phyloP scores from a whole-genome alignment of 2,797 vertebrate species.

The Rhinatrema bivittatum region DNA sequence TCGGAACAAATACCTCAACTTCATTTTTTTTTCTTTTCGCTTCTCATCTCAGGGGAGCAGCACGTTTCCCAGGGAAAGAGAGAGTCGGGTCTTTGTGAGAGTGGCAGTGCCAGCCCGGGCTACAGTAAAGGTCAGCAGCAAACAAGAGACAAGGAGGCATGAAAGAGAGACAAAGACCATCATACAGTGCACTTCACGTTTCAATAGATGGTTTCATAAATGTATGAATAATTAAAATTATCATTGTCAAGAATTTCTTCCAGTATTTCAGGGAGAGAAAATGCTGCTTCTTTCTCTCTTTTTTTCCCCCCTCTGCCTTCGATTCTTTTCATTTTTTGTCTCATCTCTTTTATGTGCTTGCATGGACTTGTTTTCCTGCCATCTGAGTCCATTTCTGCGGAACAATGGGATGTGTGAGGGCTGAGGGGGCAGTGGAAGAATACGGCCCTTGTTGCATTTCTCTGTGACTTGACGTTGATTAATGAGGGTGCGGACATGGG shows the following conservation, averaged over 20 bases:
- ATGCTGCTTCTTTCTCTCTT: conserved; percentile 61
- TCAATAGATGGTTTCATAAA: conserved; percentile 85
- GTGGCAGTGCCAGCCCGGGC: conserved; percentile 61
- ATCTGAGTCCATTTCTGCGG: conserved; percentile 77
- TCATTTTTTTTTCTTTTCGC: no score
- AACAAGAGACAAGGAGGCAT: conserved; percentile 75
- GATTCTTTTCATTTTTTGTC: conserved; percentile 75
- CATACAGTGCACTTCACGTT: conserved; percentile 71
- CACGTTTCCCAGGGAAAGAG: conserved; percentile 76
- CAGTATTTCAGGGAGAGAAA: conserved; percentile 66
- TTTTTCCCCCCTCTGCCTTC: conserved; percentile 46
- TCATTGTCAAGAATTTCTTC: conserved; percentile 72
- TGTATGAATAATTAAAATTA: conserved; percentile 89
- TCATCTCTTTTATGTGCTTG: conserved; percentile 86
- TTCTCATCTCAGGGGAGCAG: conserved; percentile 55
- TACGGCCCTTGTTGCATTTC: conserved; percentile 87
- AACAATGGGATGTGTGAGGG: conserved; percentile 91
- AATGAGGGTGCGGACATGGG: conserved; percentile 88
- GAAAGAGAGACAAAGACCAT: conserved; percentile 75
- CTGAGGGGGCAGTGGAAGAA: conserved; percentile 77
- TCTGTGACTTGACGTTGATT: conserved; percentile 91
- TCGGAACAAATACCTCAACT: conserved; percentile 67
- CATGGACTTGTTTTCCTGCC: conserved; percentile 70
- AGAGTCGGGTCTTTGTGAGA: conserved; percentile 71
- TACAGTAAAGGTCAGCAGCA: conserved; percentile 85